Conservation (phyloP, 2,888 invertebrate species). For the Barypeithes pellucidus region DNA sequence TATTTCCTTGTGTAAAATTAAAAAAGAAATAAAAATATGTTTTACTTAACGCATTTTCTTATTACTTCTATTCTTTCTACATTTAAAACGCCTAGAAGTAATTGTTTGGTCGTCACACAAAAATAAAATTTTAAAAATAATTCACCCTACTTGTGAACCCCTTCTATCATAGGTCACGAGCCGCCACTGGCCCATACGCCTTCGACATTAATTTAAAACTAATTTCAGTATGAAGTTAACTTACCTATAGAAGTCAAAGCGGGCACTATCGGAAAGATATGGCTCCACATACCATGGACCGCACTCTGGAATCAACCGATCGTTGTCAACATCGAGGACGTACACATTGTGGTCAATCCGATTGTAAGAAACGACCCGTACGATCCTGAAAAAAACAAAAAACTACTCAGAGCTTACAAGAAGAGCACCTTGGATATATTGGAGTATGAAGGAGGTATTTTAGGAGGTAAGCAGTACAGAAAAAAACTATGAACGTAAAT, state of each 20-base stretch:
- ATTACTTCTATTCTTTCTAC: too few relatives aligned
- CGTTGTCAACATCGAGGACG: slow-evolving; percentile 82
- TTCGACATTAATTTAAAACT: too few relatives aligned
- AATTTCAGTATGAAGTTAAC: slow-evolving; percentile 85
- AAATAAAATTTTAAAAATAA: too few relatives aligned
- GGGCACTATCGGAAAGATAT: slow-evolving; percentile 84
- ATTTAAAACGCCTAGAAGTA: too few relatives aligned
- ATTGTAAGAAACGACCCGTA: slow-evolving; percentile 73
- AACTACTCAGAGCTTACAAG: slow-evolving; percentile 82
- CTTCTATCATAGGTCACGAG: too few relatives aligned
- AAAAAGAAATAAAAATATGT: too few relatives aligned
- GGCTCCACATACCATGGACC: slow-evolving; percentile 85
- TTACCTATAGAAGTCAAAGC: slow-evolving; percentile 88
- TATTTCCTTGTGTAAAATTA: too few relatives aligned
- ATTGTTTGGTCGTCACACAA: too few relatives aligned
- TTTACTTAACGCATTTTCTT: too few relatives aligned
- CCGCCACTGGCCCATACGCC: too few relatives aligned
- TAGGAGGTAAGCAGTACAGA: slow-evolving; percentile 69
- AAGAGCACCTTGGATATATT: slow-evolving; percentile 80
- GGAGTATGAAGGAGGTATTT: slow-evolving; percentile 75
- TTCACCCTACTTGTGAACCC: too few relatives aligned
- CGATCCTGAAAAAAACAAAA: slow-evolving; percentile 82
- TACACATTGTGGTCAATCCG: slow-evolving; percentile 85
- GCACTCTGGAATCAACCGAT: slow-evolving; percentile 84
- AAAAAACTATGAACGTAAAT: too few relatives aligned